A percentile compares a stretch with the other conserved stretches of the same genome.
phyloP scores from a whole-genome alignment of 2,888 invertebrate species.

The Osedax fenrisi region DNA sequence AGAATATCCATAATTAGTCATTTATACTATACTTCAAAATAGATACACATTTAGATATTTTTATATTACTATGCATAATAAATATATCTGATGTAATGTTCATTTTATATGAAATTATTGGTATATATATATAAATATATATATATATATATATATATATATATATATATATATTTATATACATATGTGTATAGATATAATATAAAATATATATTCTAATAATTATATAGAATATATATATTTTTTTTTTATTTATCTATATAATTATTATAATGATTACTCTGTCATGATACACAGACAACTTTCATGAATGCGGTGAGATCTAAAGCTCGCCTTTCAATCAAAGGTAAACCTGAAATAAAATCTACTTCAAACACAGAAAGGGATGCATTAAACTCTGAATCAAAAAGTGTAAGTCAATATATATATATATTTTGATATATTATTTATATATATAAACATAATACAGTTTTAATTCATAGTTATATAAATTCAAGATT shows the following conservation, averaged over 20 bases:
- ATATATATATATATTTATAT: slow-evolving; percentile 9
- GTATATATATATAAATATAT: too few species aligned
- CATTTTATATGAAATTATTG: too few species aligned
- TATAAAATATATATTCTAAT: neutral
- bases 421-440: too few species aligned
- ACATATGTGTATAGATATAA: neutral
- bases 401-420: neutral
- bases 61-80: too few species aligned
- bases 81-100: too few species aligned
- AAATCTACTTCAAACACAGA: slow-evolving; percentile 2
- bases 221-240: neutral
- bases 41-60: too few species aligned
- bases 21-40: too few species aligned
- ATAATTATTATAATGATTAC: neutral
- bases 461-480: too few species aligned
- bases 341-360: slow-evolving; percentile 36
- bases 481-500: too few species aligned
- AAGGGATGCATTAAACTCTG: neutral
- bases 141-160: too few species aligned
- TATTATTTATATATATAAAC: too few species aligned
- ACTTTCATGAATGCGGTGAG: slow-evolving; percentile 36
- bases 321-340: slow-evolving; percentile 37
- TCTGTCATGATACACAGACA: slow-evolving; percentile 28
- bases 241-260: neutral
- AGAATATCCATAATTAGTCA: too few species aligned